Evolutionary conservation across 2,888 invertebrate genomes (phyloP), one percentile per base, ranked within the genome.

Genomic region (Tetanocera ferruginea): DNA sequence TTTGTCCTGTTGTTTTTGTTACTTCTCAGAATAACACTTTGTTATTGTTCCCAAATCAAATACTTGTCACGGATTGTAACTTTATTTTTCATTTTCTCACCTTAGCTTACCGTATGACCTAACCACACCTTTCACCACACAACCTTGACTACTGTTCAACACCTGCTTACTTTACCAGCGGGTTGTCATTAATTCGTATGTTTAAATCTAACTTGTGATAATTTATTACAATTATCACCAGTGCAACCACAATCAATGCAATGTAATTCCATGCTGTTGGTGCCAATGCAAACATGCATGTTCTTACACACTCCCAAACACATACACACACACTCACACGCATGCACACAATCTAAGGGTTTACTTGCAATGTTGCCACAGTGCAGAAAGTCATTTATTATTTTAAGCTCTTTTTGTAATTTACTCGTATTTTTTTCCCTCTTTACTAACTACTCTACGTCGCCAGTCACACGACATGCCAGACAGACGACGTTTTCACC

Each of bases 211-310:
- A 75, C 51, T 67, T 55, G 37, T 43, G 55, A 67, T 75, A 75
- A 75, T 75, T 75, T 67, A 75, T 67, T 75, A 66, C 75, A 66
- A 75, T 75, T 75, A 75, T 75, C 75, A 67, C 67, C 17, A 74
- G 25, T 49, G 43, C 60, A 62, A 64, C 43, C 62, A 17, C 55
- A 67, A 52, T 67, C 75, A 52, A 28, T 66, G 75, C 55, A 74
- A 37, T 52, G 51, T 52, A 67, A 55, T 52, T 31, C 25, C 25
- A 34, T 67, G 75, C 34, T 25, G 52, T 67, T 67, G 52, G 51
- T 51, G 51, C 57, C 52, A 57, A 70, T n/a, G 31, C 62, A 28
- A 60, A 57, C 17, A 34, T 11, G 43, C 28, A 64, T 34, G 19
- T n/a, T 6, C n/a, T 5, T n/a, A n/a, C n/a, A n/a, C n/a, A n/a